A percentile compares a stretch with the other conserved stretches of the same genome.
These are phyloP conservation scores for Halocaridina rubra DNA, from an alignment of 2,888 invertebrate genomes.

Conservation along the genomic window DNA sequence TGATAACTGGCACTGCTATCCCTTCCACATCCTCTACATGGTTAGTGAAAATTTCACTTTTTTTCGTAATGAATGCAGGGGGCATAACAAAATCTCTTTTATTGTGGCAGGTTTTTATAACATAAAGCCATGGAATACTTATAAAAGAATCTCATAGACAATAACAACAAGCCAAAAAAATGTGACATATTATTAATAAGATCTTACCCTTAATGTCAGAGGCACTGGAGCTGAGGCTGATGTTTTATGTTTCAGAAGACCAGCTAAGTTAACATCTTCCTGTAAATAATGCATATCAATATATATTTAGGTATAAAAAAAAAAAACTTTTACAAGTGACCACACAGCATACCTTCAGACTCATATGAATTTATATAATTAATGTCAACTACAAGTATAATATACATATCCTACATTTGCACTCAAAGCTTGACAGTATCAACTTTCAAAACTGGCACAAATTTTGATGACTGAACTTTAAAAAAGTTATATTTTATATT, in stretches of 20 bases:
- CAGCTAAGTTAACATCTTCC: constrained; percentile 76
- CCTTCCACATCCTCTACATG: neutral
- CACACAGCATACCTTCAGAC: too few relatives aligned
- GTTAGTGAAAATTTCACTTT: neutral
- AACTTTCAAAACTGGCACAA: neutral
- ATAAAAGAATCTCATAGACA: neutral
- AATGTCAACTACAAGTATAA: neutral
- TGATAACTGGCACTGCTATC: neutral
- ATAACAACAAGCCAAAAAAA: neutral
- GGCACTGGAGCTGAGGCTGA: constrained; percentile 88
- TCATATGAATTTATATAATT: too few relatives aligned
- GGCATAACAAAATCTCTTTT: too few relatives aligned
- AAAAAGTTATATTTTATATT: neutral
- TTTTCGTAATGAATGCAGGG: too few relatives aligned
- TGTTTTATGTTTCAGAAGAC: constrained; percentile 83
- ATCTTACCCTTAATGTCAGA: constrained; percentile 73
- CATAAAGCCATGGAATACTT: neutral
- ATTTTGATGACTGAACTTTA: neutral
- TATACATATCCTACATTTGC: neutral
- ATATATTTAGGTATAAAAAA: too few relatives aligned
- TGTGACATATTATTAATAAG: neutral
- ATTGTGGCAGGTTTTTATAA: too few relatives aligned
- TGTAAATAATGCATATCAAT: too few relatives aligned
- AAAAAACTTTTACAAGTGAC: too few relatives aligned
- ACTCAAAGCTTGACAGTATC: neutral